These are phyloP conservation scores for Drymonia ruficornis DNA, from an alignment of 2,888 invertebrate genomes.

Conservation along the genomic window DNA sequence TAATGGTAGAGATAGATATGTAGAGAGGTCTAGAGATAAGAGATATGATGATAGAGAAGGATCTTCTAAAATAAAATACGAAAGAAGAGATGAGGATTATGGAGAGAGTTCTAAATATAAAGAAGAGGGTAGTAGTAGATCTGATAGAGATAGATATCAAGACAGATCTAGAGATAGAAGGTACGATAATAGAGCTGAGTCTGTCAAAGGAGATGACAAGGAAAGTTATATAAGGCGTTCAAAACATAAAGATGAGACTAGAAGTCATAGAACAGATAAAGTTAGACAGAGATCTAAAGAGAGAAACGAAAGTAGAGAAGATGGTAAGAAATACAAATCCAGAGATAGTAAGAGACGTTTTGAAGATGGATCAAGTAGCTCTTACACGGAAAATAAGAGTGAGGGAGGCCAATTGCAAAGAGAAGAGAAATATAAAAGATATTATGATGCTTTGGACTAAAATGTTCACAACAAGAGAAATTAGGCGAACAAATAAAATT, in stretches of 20 bases:
- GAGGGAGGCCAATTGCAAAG: slow-evolving; percentile 2
- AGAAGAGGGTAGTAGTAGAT: slow-evolving; percentile 9
- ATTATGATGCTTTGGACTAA: slow-evolving; percentile 14
- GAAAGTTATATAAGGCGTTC: slow-evolving; percentile 7
- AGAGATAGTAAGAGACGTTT: slow-evolving; percentile 7
- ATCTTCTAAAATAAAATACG: not conserved
- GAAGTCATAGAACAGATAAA: slow-evolving; percentile 3
- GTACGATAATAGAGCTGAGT: not conserved
- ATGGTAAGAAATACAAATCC: slow-evolving; percentile 3
- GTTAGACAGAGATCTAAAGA: not conserved
- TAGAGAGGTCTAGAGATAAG: slow-evolving; percentile 16
- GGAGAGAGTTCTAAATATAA: not conserved
- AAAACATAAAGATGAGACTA: not conserved
- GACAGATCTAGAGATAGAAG: slow-evolving; percentile 6
- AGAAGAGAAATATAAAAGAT: slow-evolving; percentile 17
- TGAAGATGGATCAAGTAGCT: not conserved
- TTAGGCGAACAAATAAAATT: slow-evolving; percentile 21
- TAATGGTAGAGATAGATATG: slow-evolving; percentile 11
- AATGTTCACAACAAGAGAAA: slow-evolving; percentile 20
- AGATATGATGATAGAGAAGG: slow-evolving; percentile 10
- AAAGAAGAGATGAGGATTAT: not conserved
- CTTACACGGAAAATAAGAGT: slow-evolving; percentile 5
- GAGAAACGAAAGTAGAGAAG: slow-evolving; percentile 4
- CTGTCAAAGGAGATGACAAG: slow-evolving; percentile 15
- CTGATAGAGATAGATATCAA: slow-evolving; percentile 10